Evolutionary conservation across 2,888 invertebrate genomes (phyloP), one percentile per base, ranked within the genome.

Genomic region (Conus canariensis): DNA sequence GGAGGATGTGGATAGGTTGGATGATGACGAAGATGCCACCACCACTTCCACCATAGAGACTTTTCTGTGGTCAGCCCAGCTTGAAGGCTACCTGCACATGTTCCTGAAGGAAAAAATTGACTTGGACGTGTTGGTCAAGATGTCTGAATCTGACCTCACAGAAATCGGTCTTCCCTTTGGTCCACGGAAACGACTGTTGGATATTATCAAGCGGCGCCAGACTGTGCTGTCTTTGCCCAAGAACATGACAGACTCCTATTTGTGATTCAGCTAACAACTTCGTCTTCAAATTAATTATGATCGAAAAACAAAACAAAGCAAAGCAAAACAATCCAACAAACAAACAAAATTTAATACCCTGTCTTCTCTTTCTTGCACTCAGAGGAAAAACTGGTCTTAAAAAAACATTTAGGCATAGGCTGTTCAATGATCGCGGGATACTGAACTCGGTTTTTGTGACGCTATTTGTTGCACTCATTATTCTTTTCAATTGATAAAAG

Each of bases 141-240:
- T 99, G 6, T 98, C 98, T 0, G 99, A 99, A 94, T 97, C 97
- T 82, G 99, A 99, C 95, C 97, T 99, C 93, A 98, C 98, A 94
- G 97, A 98, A 60, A 96, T 99, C 16, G 98, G 98, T 5, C 97
- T 99, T 56, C 98, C 98, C 0, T 97, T 99, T 82, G 99, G 99
- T 0, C 99, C 99, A 0, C 97, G 98, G 93, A 97, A 98, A 93
- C 99, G 98, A 95, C 97, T 99, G 22, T 97, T 98, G 67, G 98
- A 98, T 82, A 99, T 99, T 0, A 98, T 99, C 70, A 97, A 97
- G 92, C 98, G 98, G 93, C 97, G 99, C 87, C 98, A 98, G 94
- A 97, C 97, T 89, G 98, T 98, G 0, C 95, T 99, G 85, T 97
- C 97, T 91, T 96, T 97, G 60, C 97, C 97, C 19, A 97, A 97